These are phyloP conservation scores for Bettongia penicillata DNA, from an alignment of 2,113 vertebrate species.

Conservation along the genomic window DNA sequence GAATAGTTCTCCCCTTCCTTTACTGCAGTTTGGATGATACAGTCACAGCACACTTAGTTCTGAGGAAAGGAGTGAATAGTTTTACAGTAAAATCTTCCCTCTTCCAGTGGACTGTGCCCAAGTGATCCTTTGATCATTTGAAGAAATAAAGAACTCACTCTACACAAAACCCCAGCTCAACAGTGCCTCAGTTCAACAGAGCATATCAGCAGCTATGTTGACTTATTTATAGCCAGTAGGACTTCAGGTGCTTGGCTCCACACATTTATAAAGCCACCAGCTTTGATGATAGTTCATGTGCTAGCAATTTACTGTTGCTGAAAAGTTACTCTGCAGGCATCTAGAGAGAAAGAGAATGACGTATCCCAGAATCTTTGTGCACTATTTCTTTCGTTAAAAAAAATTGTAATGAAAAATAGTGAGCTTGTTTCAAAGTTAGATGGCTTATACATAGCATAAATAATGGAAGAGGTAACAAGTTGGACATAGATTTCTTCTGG, in stretches of 20 bases:
- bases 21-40: background rate
- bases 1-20: background rate
- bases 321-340: background rate
- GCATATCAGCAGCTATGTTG: background rate
- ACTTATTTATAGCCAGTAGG: background rate
- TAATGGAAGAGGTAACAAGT: background rate
- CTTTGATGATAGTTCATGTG: background rate
- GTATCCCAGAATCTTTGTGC: background rate
- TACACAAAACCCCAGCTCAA: background rate
- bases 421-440: background rate
- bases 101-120: background rate
- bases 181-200: background rate
- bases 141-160: background rate
- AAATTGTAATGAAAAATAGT: background rate
- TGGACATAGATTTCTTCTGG: background rate
- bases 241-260: background rate
- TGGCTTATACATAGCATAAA: constrained; percentile 5
- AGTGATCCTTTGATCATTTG: background rate
- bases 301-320: background rate
- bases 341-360: background rate
- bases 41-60: background rate
- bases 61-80: background rate
- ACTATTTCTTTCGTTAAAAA: background rate
- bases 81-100: constrained; percentile 22
- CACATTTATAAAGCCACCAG: background rate